These are phyloP conservation scores for Charanyca ferruginea DNA, from an alignment of 2,888 invertebrate genomes.

Conservation along the genomic window DNA sequence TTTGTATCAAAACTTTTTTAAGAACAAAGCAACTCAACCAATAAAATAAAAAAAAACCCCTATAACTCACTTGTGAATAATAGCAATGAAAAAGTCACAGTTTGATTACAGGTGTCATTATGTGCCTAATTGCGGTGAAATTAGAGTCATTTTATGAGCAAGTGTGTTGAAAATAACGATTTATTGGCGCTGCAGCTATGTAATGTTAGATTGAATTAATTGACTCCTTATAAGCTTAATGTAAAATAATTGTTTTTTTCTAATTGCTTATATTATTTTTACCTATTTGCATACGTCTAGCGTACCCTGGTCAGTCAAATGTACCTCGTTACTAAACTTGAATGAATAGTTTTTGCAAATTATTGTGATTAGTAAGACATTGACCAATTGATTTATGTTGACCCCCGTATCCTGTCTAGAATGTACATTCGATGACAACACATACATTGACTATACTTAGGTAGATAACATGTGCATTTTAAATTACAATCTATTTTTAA, in stretches of 20 bases:
- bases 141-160: too few relatives aligned
- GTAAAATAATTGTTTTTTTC: background rate
- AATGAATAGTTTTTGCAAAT: background rate
- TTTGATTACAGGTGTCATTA: too few relatives aligned
- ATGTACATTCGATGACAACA: constrained; percentile 27
- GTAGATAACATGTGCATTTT: too few relatives aligned
- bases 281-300: background rate
- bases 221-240: background rate
- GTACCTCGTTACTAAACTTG: background rate
- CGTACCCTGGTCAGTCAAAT: background rate
- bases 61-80: too few relatives aligned
- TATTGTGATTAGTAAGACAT: constrained; percentile 4
- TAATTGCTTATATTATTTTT: background rate
- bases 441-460: background rate
- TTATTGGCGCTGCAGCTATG: background rate
- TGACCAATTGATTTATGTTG: constrained; percentile 23
- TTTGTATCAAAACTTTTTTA: too few relatives aligned
- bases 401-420: constrained; percentile 11
- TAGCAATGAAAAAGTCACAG: too few relatives aligned
- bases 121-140: too few relatives aligned
- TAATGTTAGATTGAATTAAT: background rate
- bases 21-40: too few relatives aligned
- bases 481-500: too few relatives aligned
- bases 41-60: too few relatives aligned
- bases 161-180: too few relatives aligned